These are phyloP conservation scores for Chiloscyllium plagiosum DNA, from an alignment of 2,113 vertebrate genomes.

Conservation along the genomic window DNA sequence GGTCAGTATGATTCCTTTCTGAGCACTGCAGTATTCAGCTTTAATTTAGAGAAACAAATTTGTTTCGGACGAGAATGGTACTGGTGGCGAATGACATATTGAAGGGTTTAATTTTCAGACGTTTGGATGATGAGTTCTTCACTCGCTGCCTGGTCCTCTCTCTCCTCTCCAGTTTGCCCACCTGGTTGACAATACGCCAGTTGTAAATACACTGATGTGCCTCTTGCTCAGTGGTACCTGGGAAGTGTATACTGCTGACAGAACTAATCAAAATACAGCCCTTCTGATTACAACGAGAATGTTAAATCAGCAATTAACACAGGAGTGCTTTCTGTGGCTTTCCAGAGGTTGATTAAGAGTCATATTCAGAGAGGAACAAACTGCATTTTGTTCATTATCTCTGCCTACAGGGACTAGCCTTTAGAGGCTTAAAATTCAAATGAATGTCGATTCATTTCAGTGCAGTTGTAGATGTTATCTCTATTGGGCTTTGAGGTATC, in stretches of 20 bases:
- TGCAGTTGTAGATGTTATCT: neutral
- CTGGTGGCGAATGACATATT: neutral
- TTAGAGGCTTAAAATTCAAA: neutral
- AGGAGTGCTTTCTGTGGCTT: neutral
- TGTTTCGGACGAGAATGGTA: neutral
- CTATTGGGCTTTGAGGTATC: neutral
- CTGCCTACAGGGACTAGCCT: neutral
- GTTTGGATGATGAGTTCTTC: neutral
- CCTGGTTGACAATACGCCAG: neutral
- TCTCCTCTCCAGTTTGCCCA: neutral
- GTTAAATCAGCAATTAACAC: neutral
- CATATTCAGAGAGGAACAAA: neutral
- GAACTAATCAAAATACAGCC: neutral
- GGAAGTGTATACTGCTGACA: neutral
- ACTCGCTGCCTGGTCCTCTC: neutral
- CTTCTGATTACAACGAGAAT: neutral
- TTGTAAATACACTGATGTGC: neutral
- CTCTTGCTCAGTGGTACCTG: neutral
- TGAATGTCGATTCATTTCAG: neutral
- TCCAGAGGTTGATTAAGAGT: neutral
- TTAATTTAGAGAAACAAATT: neutral
- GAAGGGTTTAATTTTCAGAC: neutral
- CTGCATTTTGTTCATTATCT: neutral
- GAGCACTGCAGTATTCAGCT: too few relatives aligned
- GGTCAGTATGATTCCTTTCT: too few relatives aligned